phyloP scores from a whole-genome alignment of 2,888 invertebrate genomes.

The Diplazon laetatorius region DNA sequence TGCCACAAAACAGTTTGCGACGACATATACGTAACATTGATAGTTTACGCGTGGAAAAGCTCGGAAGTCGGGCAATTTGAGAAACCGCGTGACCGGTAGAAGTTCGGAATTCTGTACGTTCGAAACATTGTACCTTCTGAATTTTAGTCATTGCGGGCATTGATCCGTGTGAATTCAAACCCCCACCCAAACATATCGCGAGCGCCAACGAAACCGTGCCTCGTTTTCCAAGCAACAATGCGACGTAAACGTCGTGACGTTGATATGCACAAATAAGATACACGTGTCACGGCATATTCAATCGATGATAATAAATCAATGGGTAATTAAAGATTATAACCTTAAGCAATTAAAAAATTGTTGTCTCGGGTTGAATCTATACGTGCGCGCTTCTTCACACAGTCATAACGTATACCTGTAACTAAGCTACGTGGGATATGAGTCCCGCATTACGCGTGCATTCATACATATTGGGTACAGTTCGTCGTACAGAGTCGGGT shows the following conservation, averaged over 20 bases:
- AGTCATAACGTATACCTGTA: background rate
- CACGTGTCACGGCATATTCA: conserved; percentile 69
- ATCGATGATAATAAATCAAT: conserved; percentile 79
- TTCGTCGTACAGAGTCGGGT: conserved; percentile 14
- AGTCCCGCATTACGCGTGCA: conserved; percentile 14
- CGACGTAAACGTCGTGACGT: conserved; percentile 50
- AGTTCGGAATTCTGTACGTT: too few species aligned
- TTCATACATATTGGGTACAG: conserved; percentile 19
- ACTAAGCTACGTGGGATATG: background rate
- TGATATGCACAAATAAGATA: conserved; percentile 67
- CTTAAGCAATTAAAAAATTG: conserved; percentile 66
- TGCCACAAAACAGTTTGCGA: too few species aligned
- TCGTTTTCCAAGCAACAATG: conserved; percentile 22
- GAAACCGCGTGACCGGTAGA: too few species aligned
- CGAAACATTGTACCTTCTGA: too few species aligned
- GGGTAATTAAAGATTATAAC: conserved; percentile 81
- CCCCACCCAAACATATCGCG: too few species aligned
- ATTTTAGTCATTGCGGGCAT: too few species aligned
- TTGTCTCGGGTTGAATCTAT: conserved; percentile 3
- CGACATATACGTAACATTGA: too few species aligned
- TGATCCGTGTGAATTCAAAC: too few species aligned
- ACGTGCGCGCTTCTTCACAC: conserved; percentile 28
- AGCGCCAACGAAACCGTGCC: too few species aligned
- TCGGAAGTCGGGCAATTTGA: too few species aligned
- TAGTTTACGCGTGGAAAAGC: too few species aligned